phyloP scores from a whole-genome alignment of 1,140 invertebrate genomes.

The Zaprionus capensis region DNA sequence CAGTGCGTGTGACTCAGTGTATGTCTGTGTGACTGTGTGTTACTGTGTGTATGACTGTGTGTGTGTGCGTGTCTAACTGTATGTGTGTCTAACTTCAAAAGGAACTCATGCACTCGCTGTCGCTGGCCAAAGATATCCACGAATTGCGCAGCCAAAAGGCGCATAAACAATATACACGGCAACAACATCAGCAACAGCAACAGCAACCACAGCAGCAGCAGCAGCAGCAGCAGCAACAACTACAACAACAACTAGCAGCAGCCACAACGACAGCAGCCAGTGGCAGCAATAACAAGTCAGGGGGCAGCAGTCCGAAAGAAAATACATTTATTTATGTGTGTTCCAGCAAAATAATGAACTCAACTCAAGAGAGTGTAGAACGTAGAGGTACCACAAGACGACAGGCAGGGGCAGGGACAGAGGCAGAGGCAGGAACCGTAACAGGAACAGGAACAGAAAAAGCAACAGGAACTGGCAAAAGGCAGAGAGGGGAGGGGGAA shows the following conservation, averaged over 20 bases:
- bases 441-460: constrained; percentile 10
- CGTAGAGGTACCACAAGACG: not conserved
- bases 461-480: not conserved
- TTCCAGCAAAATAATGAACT: constrained; percentile 47
- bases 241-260: constrained; percentile 9
- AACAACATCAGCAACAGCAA: not conserved
- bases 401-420: no score
- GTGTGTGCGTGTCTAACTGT: constrained; percentile 10
- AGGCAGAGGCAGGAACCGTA: constrained; percentile 1
- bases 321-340: constrained; percentile 44
- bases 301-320: constrained; percentile 22
- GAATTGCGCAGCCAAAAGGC: constrained; percentile 50
- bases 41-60: not conserved
- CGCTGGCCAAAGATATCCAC: constrained; percentile 41
- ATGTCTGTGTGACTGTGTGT: constrained; percentile 8
- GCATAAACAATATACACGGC: constrained; percentile 31
- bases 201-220: not conserved
- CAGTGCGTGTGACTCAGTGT: not conserved
- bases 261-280: constrained; percentile 14
- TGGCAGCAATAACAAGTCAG: constrained; percentile 2
- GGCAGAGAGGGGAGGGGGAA: not conserved
- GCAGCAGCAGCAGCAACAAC: not conserved
- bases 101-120: constrained; percentile 40
- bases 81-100: constrained; percentile 47
- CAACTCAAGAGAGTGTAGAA: constrained; percentile 14